A percentile compares a stretch with the other conserved stretches of the same genome.
Evolutionary conservation across 2,888 invertebrate genomes (phyloP).

Genomic region (Apamea anceps): DNA sequence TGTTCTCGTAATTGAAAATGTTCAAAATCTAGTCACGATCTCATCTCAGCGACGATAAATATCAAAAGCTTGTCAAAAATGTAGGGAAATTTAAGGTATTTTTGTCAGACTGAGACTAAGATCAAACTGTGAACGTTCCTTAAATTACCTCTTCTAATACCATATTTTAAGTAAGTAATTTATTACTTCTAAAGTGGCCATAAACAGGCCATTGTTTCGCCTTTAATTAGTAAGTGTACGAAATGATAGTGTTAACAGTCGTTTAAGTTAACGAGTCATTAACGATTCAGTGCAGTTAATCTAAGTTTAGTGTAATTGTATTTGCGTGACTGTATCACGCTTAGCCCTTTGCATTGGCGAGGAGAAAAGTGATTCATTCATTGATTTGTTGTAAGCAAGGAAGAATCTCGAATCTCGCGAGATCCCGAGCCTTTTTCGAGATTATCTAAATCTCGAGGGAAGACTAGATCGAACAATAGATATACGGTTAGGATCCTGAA

Average conservation of each 20-base stretch:
- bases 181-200: background rate
- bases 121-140: too few relatives aligned
- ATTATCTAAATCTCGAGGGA: background rate
- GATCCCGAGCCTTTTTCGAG: background rate
- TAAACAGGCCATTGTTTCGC: background rate
- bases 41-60: too few relatives aligned
- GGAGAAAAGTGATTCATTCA: slow-evolving; percentile 47
- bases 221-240: slow-evolving; percentile 43
- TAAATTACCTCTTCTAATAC: background rate
- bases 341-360: slow-evolving; percentile 59
- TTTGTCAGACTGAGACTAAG: too few relatives aligned
- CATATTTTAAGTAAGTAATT: background rate
- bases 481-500: too few relatives aligned
- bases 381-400: background rate
- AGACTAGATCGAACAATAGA: background rate
- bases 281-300: slow-evolving; percentile 59
- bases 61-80: too few relatives aligned
- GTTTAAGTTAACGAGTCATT: slow-evolving; percentile 64
- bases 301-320: slow-evolving; percentile 54
- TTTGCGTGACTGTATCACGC: slow-evolving; percentile 53
- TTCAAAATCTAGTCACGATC: too few relatives aligned
- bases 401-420: background rate
- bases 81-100: too few relatives aligned
- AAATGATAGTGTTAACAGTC: slow-evolving; percentile 41
- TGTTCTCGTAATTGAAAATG: too few relatives aligned